phyloP scores from a whole-genome alignment of 2,888 invertebrate species.

The Acanthacorydalis orientalis region DNA sequence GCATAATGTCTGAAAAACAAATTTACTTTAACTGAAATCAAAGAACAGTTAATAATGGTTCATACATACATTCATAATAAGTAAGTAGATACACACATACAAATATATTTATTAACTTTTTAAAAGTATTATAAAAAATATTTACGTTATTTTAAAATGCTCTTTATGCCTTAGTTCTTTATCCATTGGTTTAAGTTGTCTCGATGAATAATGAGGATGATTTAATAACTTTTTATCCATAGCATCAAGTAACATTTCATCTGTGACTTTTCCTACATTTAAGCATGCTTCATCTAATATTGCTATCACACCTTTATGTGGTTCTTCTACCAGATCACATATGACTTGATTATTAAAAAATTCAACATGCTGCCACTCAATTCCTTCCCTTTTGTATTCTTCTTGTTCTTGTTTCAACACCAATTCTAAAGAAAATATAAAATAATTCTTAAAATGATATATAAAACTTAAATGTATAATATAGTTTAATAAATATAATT shows the following conservation, averaged over 20 bases:
- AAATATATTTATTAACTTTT: not conserved
- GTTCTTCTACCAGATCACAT: slow-evolving; percentile 88
- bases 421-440: slow-evolving; percentile 44
- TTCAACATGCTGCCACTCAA: slow-evolving; percentile 85
- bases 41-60: too few relatives aligned
- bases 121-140: slow-evolving; percentile 7
- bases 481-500: not conserved
- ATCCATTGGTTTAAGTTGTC: slow-evolving; percentile 67
- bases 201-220: slow-evolving; percentile 82
- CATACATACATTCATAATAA: too few relatives aligned
- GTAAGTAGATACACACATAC: not conserved
- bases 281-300: slow-evolving; percentile 96
- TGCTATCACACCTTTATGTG: slow-evolving; percentile 75
- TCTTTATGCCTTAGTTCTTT: slow-evolving; percentile 62
- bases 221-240: slow-evolving; percentile 76
- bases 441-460: not conserved
- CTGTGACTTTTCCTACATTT: slow-evolving; percentile 81
- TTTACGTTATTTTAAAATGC: slow-evolving; percentile 66
- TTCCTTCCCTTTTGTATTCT: slow-evolving; percentile 89
- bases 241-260: slow-evolving; percentile 72
- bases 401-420: slow-evolving; percentile 97
- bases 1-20: slow-evolving; percentile 67
- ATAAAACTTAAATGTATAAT: not conserved
- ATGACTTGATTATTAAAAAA: slow-evolving; percentile 96
- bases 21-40: not conserved